phyloP scores from a whole-genome alignment of 1,140 invertebrate species.

The Hyles euphorbiae region DNA sequence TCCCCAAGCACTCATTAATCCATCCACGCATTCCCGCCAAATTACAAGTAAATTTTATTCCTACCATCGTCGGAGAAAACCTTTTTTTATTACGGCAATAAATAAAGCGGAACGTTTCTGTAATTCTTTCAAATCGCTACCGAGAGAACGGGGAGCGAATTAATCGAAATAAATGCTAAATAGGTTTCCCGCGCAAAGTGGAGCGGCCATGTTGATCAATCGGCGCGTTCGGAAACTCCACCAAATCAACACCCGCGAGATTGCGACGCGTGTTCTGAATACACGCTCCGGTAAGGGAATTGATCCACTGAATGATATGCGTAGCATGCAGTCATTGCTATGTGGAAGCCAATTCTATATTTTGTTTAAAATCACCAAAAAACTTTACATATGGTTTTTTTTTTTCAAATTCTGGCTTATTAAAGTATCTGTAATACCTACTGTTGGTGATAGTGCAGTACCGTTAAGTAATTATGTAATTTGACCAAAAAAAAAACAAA shows the following conservation, averaged over 20 bases:
- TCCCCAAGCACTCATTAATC: too few species aligned
- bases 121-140: slow-evolving; percentile 6
- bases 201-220: slow-evolving; percentile 44
- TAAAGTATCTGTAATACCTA: neutral
- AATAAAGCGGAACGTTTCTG: slow-evolving; percentile 5
- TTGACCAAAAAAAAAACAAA: too few species aligned
- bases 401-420: neutral
- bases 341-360: neutral
- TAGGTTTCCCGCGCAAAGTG: slow-evolving; percentile 17
- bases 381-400: too few species aligned
- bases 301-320: slow-evolving; percentile 10
- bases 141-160: slow-evolving; percentile 1
- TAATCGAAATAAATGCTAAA: slow-evolving; percentile 20
- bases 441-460: too few species aligned
- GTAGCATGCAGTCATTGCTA: neutral
- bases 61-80: neutral
- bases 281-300: slow-evolving; percentile 30
- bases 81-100: slow-evolving; percentile 7
- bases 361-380: too few species aligned
- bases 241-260: slow-evolving; percentile 53
- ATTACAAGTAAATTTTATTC: too few species aligned
- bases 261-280: slow-evolving; percentile 56
- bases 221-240: slow-evolving; percentile 33
- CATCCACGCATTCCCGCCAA: too few species aligned
- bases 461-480: too few species aligned